Base-by-base conservation (phyloP, 2,888 invertebrate genomes). In the Rotaria magnacalcarata region DNA sequence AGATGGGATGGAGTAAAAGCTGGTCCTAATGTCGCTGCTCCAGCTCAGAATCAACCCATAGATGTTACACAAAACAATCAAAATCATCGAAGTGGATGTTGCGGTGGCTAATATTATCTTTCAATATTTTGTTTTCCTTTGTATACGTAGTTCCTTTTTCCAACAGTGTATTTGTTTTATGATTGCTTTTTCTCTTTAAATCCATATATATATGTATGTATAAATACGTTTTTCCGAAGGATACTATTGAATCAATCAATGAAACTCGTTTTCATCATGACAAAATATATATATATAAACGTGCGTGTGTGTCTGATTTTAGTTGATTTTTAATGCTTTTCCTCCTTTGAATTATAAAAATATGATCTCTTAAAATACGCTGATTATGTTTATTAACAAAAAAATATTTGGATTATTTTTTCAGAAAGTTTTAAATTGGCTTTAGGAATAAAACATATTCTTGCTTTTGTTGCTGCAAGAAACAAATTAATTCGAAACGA, bases 1-100 rank as follows among this genome's bases (percentile, higher is more conserved):
- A 47, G 80, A 24, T 80, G 80, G 80, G 80, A 80, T n/a, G 80
- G 80, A 19, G 80, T 80, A 0, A 80, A 80, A 80, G 4, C 47
- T 47, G 80, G 80, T 80, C 80, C 80, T 5, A 80, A 80, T 47
- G 19, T 34, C 10, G n/a, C 43, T 11, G 47, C 2, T 80, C 1
- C 80, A 47, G 21, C 47, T 80, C 80, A 80, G 47, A 43, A 47
- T 47, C 80, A 80, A 47, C 24, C 80, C 19, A n/a, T 80, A 34
- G 10, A 24, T 80, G 47, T 47, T 11, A 47, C 19, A 7, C 80
- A 43, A 16, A 80, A 24, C 80, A 47, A 47, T 80, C 47, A 80
- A 80, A 5, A 34, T 19, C 24, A 14, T 47, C 47, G n/a, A 14
- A 47, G 47, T 47, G 47, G 47, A 3, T 80, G 80, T 24, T 80